Percentiles rank a stretch among this genome's conserved stretches.
Conservation (phyloP, 64 coral and sea anemone species). For the Astreopora myriophthalma region DNA sequence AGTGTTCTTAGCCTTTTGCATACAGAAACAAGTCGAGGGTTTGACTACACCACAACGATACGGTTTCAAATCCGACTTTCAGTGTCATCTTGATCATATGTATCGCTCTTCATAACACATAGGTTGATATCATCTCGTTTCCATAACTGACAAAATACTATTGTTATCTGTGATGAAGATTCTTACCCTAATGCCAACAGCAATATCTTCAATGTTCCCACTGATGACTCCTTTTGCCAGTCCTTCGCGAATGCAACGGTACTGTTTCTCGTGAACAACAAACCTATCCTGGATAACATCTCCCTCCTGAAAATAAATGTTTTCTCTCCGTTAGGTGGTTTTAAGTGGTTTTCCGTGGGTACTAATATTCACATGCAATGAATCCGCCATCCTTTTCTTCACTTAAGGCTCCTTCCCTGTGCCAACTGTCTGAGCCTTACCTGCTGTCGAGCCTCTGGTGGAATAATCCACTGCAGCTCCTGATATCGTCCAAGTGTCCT, state of each 20-base stretch:
- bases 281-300: constrained; percentile 49
- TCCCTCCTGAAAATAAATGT: background rate
- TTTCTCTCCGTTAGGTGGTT: background rate
- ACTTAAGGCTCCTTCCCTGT: too few species aligned
- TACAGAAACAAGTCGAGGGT: too few species aligned
- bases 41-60: too few species aligned
- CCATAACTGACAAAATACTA: too few species aligned
- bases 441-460: background rate
- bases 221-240: constrained; percentile 33
- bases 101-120: too few species aligned
- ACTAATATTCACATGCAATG: too few species aligned
- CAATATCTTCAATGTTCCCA: constrained; percentile 38
- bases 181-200: constrained; percentile 4
- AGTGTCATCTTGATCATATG: too few species aligned
- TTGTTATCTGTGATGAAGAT: too few species aligned
- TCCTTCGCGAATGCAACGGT: constrained; percentile 43
- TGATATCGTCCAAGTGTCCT: background rate
- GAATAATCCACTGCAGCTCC: constrained; percentile 49
- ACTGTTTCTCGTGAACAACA: constrained; percentile 48
- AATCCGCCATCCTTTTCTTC: too few species aligned
- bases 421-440: background rate
- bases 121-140: too few species aligned
- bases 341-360: background rate
- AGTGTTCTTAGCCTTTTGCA: too few species aligned
- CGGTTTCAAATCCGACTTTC: too few species aligned